Base-by-base conservation (phyloP, 2,113 vertebrate genomes). In the Oncorhynchus clarkii region DNA sequence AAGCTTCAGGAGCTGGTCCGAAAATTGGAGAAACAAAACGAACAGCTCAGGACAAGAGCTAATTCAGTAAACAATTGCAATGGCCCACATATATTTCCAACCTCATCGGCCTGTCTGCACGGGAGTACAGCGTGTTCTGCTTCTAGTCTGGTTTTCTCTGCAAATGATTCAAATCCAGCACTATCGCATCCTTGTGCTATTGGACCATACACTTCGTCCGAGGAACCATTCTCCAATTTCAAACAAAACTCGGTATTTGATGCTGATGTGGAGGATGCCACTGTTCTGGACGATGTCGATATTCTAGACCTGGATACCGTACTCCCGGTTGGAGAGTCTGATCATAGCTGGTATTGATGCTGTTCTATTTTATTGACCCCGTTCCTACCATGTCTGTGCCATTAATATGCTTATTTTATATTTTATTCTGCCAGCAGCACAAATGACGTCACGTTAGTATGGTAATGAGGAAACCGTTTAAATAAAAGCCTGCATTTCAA, bases 1-100 rank as follows among this genome's bases (percentile, higher is more conserved):
- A 98, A 98, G 94, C 96, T 98, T 34, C 96, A 98, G 89, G 96
- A 98, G 86, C 89, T 98, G 84, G 97, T 98, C 77, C 93, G 96
- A 72, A 96, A 96, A 90, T 84, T 98, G 91, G 97, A 98, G 90
- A 93, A 91, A 81, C 96, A 98, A 72, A 98, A 98, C 90, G 96
- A 98, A 85, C 96, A 97, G 93, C 91, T 98, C 78, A 90, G 96
- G 81, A 97, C 90, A 48, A 85, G 95, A 70, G 95, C 95, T 72
- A 95, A 93, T 80, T 45, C 39, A 45, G 94, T 92, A 64, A 92
- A 91, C 93, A 89, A 91, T 87, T 90, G 93, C 86, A 80, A 74
- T 81, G 88, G 89, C 82, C 88, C 86, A 51, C 91, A 74, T 72
- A 80, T 82, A 57, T 57, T 57, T 76, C 86, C 88, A 81, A 81